Evolutionary conservation across 2,888 invertebrate species (phyloP).

Genomic region (Acanthococcus lagerstroemiae): DNA sequence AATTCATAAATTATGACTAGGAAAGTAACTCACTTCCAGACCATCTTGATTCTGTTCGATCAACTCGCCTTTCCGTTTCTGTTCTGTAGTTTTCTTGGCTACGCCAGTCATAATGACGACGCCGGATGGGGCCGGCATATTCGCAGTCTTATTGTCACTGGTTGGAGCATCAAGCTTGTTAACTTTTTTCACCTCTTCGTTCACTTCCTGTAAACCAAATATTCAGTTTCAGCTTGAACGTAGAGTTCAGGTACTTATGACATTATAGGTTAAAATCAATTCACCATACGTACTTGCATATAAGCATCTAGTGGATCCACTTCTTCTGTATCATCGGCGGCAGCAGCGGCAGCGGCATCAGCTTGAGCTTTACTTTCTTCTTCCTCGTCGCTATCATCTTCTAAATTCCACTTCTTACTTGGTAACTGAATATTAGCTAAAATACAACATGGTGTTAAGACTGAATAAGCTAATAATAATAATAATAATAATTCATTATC

Average conservation of each 20-base stretch:
- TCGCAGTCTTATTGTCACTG: slow-evolving; percentile 42
- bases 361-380: slow-evolving; percentile 45
- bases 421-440: slow-evolving; percentile 51
- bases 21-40: slow-evolving; percentile 51
- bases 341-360: slow-evolving; percentile 36
- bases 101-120: slow-evolving; percentile 75
- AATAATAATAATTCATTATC: not conserved
- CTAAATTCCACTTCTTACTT: slow-evolving; percentile 84
- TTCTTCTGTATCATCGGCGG: slow-evolving; percentile 50
- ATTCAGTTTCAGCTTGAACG: not conserved
- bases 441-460: slow-evolving; percentile 15
- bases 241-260: too few species aligned
- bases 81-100: slow-evolving; percentile 61
- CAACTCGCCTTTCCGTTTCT: slow-evolving; percentile 86
- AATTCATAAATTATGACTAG: too few species aligned
- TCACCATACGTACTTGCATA: slow-evolving; percentile 66
- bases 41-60: slow-evolving; percentile 98
- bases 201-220: slow-evolving; percentile 45
- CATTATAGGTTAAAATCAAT: not conserved
- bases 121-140: slow-evolving; percentile 44
- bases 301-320: slow-evolving; percentile 95
- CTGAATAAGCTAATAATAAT: not conserved
- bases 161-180: slow-evolving; percentile 55
- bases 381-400: slow-evolving; percentile 92
- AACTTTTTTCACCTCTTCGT: slow-evolving; percentile 71